Evolutionary conservation across 2,797 vertebrate genomes (phyloP), one percentile per base, ranked within the genome.

Genomic region (Enteromius argenteus): DNA sequence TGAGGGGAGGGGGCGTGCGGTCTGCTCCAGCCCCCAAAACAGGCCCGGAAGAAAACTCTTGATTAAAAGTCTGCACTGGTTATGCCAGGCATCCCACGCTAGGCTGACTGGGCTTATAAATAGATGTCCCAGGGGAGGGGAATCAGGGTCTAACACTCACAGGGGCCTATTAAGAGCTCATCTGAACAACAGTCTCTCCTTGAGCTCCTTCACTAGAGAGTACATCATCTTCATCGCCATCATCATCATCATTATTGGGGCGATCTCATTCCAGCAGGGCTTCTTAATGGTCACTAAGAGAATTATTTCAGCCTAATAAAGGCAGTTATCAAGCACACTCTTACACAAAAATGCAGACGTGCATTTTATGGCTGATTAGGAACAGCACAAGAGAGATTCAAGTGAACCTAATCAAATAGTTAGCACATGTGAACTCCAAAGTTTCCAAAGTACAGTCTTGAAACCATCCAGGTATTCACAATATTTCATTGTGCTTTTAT

Each of bases 211-310:
- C 46, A 60, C 1, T 71, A 21, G 64, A 30, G 53, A 42, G 51
- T 56, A 69, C 44, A 69, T 35, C n/a, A 62, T 74, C 30, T 75
- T 75, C 68, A 46, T 42, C 66, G 51, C 5, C 69, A 82, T 60
- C 74, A 64, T 86, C 79, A 58, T 17, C 32, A 79, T 78, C 81
- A 87, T 90, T 86, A 88, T 73, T 49, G 83, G 84, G 87, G 75
- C 73, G 79, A 89, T 88, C 89, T 84, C 39, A 53, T 46, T 87
- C 69, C 58, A 80, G 89, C 79, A 87, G 71, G 37, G 64, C 68
- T 79, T 21, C 35, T 71, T 81, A 71, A 15, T 19, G 37, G 32
- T 76, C 58, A 80, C 14, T 15, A 17, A 42, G 32, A 56, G 23
- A 68, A 62, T 75, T 11, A 58, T 49, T 71, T 27, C 23, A 49